Conservation (phyloP, 2,888 invertebrate species). For the Drosophila prostipennis region DNA sequence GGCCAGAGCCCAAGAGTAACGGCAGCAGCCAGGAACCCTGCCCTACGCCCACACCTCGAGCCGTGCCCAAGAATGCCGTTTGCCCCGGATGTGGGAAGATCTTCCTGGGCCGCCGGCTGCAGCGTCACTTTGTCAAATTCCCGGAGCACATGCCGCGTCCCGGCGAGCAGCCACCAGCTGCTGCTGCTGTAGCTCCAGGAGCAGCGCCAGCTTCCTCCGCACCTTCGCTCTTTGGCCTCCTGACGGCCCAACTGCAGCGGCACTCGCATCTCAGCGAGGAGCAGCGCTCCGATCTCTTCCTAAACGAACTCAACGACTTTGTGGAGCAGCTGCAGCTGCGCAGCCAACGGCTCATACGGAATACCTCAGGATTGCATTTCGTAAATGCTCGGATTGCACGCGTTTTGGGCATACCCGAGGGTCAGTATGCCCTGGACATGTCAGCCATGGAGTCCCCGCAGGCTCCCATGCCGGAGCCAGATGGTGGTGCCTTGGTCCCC, state of each 20-base stretch:
- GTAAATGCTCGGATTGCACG: constrained; percentile 80
- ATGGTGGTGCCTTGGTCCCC: constrained; percentile 45
- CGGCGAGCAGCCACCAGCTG: not conserved
- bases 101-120: constrained; percentile 81
- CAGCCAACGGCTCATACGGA: constrained; percentile 81
- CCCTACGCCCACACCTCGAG: constrained; percentile 34
- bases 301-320: constrained; percentile 82
- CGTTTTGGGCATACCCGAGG: constrained; percentile 83
- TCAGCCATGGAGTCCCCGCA: constrained; percentile 80
- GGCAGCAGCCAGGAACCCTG: not conserved
- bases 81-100: constrained; percentile 83
- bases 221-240: constrained; percentile 76
- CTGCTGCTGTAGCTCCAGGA: not conserved
- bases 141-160: constrained; percentile 79
- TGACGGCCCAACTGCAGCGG: constrained; percentile 80
- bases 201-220: not conserved
- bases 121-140: constrained; percentile 80
- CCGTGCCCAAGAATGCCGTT: constrained; percentile 77
- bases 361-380: constrained; percentile 82
- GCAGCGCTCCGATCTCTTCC: constrained; percentile 82
- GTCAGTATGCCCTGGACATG: constrained; percentile 82
- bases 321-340: constrained; percentile 82
- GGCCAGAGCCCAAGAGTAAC: constrained; percentile 13
- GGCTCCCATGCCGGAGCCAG: constrained; percentile 69
- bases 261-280: constrained; percentile 77